Evolutionary conservation across 2,113 vertebrate species (phyloP).

Genomic region (Carassius auratus): DNA sequence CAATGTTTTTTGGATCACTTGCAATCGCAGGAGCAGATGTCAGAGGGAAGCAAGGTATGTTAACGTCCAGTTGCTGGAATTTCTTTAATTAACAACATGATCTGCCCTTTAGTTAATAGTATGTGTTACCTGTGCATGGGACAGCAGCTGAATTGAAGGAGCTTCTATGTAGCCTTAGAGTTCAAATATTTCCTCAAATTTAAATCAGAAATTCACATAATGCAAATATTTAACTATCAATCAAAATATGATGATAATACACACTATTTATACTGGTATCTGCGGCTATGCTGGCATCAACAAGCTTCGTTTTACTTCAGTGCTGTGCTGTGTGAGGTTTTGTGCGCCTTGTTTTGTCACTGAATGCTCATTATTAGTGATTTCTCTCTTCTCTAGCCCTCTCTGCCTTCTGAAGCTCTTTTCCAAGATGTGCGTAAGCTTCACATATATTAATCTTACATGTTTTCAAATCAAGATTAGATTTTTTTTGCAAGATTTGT

Average conservation of each 20-base stretch:
- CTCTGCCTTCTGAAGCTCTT: slow-evolving; percentile 29
- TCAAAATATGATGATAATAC: not conserved
- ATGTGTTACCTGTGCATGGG: slow-evolving; percentile 56
- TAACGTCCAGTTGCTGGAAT: slow-evolving; percentile 46
- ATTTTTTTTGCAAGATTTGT: slow-evolving; percentile 10
- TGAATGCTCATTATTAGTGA: slow-evolving; percentile 45
- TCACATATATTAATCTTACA: slow-evolving; percentile 15
- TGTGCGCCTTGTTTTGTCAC: slow-evolving; percentile 39
- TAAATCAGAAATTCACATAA: not conserved
- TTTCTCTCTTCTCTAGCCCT: slow-evolving; percentile 40
- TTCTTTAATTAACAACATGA: slow-evolving; percentile 46
- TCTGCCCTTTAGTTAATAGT: slow-evolving; percentile 46
- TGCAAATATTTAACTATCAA: not conserved
- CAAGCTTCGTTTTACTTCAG: slow-evolving; percentile 40
- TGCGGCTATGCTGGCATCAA: not conserved
- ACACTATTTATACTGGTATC: not conserved
- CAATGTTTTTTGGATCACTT: slow-evolving; percentile 82
- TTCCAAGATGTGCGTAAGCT: slow-evolving; percentile 35
- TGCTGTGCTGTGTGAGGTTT: slow-evolving; percentile 39
- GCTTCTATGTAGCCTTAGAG: not conserved
- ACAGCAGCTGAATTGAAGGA: slow-evolving; percentile 56
- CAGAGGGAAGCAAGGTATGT: slow-evolving; percentile 79
- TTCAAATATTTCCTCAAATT: not conserved
- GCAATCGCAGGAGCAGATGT: slow-evolving; percentile 80
- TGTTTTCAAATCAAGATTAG: not conserved